Percentiles rank a stretch among this genome's conserved stretches.
These are phyloP conservation scores for Apostichopus japonicus DNA, from an alignment of 35 echinoderm and acorn worm genomes.

Conservation along the genomic window DNA sequence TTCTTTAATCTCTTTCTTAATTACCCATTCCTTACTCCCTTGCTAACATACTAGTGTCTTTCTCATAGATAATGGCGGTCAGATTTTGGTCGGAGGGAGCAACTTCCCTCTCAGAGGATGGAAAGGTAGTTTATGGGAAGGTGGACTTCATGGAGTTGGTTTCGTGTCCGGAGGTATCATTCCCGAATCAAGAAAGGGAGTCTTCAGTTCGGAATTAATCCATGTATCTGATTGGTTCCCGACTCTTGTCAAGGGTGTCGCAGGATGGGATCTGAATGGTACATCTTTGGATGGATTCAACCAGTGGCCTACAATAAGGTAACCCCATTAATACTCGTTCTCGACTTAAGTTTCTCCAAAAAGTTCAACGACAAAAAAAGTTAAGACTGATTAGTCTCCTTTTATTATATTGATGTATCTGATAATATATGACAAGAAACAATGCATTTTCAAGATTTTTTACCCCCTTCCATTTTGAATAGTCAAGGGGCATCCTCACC, in stretches of 20 bases:
- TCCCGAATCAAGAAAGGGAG: conserved; percentile 53
- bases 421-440: too few species aligned
- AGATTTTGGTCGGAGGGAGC: conserved; percentile 69
- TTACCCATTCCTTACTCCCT: too few species aligned
- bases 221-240: conserved; percentile 96
- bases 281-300: conserved; percentile 81
- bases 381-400: too few species aligned
- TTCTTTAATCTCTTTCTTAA: too few species aligned
- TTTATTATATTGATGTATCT: too few species aligned
- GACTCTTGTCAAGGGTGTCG: conserved; percentile 71
- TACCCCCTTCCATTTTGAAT: background rate
- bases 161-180: conserved; percentile 75
- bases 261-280: conserved; percentile 63
- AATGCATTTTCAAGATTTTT: background rate
- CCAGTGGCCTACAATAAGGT: conserved; percentile 91
- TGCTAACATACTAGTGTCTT: background rate
- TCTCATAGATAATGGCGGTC: conserved; percentile 76
- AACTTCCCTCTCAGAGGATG: conserved; percentile 90
- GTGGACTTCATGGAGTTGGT: conserved; percentile 79
- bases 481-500: conserved; percentile 59
- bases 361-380: too few species aligned
- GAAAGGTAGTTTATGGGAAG: conserved; percentile 87
- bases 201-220: conserved; percentile 68
- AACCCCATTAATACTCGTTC: background rate
- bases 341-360: too few species aligned